These are phyloP conservation scores for Pseudomyrmex cubaensis DNA, from an alignment of 1,140 invertebrate genomes.

Conservation along the genomic window DNA sequence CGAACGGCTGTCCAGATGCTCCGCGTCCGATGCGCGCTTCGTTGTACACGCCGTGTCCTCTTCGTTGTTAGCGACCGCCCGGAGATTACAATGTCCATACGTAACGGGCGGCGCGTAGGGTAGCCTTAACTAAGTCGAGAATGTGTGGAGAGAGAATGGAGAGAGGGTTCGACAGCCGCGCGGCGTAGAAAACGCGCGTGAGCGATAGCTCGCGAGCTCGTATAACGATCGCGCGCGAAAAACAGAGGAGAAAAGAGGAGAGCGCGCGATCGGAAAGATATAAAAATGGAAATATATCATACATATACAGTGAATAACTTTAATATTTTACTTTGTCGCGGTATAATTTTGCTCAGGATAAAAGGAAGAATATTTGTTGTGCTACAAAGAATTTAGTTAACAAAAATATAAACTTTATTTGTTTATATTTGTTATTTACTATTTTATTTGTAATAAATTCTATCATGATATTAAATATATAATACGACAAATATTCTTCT, in stretches of 20 bases:
- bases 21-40: constrained; percentile 53
- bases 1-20: constrained; percentile 70
- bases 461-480: too few relatives aligned
- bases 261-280: neutral
- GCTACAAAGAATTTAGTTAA: too few relatives aligned
- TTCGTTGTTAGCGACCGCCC: constrained; percentile 64
- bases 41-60: constrained; percentile 44
- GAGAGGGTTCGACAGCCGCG: constrained; percentile 61
- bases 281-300: neutral
- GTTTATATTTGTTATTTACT: too few relatives aligned
- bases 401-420: too few relatives aligned
- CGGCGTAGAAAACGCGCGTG: constrained; percentile 67
- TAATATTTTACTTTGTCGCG: too few relatives aligned
- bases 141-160: constrained; percentile 66
- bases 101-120: constrained; percentile 51
- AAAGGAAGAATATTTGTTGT: too few relatives aligned
- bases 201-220: constrained; percentile 71
- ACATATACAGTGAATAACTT: too few relatives aligned
- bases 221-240: constrained; percentile 26
- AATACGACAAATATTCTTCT: too few relatives aligned
- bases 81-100: constrained; percentile 73
- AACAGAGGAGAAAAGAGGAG: neutral
- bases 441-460: too few relatives aligned
- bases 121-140: constrained; percentile 69
- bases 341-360: too few relatives aligned